Conservation (phyloP, 2,797 vertebrate genomes). For the Dryobates pubescens region DNA sequence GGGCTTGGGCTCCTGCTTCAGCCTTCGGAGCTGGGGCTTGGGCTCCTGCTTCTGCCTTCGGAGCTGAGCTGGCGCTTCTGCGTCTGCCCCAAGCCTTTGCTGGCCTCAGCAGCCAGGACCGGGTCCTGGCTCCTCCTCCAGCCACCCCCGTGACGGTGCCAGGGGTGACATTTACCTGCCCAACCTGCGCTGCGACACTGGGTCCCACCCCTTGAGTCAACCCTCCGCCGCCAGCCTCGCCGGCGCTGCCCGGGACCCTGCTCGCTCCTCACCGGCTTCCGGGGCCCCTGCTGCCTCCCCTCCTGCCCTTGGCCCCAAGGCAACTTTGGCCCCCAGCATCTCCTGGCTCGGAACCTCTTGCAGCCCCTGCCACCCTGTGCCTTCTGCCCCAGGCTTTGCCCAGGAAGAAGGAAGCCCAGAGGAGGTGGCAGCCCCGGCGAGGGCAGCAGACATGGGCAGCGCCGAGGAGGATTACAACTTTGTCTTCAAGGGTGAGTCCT, state of each 20-base stretch:
- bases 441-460: conserved; percentile 79
- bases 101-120: background rate
- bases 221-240: background rate
- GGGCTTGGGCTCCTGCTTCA: too few relatives aligned
- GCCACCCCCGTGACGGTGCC: conserved; percentile 25
- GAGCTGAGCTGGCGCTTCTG: too few relatives aligned
- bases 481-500: conserved; percentile 93
- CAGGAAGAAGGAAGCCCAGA: conserved; percentile 15
- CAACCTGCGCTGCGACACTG: conserved; percentile 44
- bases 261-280: background rate
- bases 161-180: conserved; percentile 33
- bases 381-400: background rate
- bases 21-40: too few relatives aligned
- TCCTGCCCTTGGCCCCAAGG: fast-evolving
- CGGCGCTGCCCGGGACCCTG: background rate
- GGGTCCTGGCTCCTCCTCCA: conserved; percentile 20
- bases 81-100: background rate
- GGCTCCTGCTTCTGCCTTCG: too few relatives aligned
- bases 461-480: conserved; percentile 90
- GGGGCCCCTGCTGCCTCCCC: fast-evolving
- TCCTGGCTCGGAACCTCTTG: background rate
- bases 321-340: background rate
- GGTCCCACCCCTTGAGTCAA: conserved; percentile 47
- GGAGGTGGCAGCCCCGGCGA: background rate
- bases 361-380: background rate